Evolutionary conservation across 2,797 vertebrate genomes (phyloP).

Genomic region (Erithacus rubecula): DNA sequence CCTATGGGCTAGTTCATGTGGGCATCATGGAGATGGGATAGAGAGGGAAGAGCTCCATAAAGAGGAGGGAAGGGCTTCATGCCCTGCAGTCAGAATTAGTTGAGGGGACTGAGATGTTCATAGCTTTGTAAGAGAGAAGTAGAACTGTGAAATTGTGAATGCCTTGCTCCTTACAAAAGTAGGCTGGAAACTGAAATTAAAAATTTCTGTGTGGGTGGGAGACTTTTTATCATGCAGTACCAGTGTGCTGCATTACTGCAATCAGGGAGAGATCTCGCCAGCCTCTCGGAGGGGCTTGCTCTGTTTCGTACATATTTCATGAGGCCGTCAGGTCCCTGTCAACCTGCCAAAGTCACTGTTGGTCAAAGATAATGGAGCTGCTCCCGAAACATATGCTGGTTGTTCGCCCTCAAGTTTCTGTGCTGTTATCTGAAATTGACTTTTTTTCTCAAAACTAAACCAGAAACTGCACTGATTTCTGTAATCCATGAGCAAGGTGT

Average conservation of each 20-base stretch:
- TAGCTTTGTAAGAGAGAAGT: not conserved
- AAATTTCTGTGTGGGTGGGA: not conserved
- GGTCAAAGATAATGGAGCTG: not conserved
- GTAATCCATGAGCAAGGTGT: not conserved
- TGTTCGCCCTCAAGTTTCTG: not conserved
- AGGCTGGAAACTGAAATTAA: not conserved
- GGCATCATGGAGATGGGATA: not conserved
- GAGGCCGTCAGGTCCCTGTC: not conserved
- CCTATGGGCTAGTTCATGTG: rapidly evolving
- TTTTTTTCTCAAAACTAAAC: not conserved
- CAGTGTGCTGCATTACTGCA: not conserved
- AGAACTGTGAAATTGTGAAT: not conserved
- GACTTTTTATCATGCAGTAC: not conserved
- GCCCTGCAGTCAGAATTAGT: not conserved
- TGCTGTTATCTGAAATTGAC: not conserved
- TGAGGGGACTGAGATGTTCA: not conserved
- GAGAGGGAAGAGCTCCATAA: not conserved
- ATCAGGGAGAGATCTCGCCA: not conserved
- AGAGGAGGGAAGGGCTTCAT: not conserved
- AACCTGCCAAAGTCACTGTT: not conserved
- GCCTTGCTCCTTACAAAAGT: not conserved
- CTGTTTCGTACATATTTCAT: not conserved
- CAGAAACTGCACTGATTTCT: not conserved
- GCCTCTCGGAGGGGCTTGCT: not conserved
- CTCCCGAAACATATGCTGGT: not conserved